Evolutionary conservation across 2,888 invertebrate genomes (phyloP), one percentile per base, ranked within the genome.

Genomic region (Coremacera marginata): DNA sequence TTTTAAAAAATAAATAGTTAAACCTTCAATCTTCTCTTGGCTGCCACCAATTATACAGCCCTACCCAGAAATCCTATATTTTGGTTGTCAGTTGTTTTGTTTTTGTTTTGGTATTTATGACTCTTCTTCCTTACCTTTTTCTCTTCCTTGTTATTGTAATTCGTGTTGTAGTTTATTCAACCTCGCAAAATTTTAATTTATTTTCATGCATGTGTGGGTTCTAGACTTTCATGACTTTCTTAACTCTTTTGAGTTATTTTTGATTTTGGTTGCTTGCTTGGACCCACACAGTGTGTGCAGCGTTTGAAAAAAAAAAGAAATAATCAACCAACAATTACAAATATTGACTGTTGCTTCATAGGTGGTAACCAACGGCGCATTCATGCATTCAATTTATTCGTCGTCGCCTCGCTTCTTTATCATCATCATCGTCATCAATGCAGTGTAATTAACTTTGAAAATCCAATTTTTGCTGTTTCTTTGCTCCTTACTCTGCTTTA

Each of bases 1-100:
- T 57, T 57, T 9, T 60, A 60, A 60, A 60, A 44, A 27, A 60
- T 60, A 11, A 27, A 27, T 27, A 11, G 37, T 11, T 2, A 14
- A 25, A 44, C 49, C 57, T 55, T 49, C n/a, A 22, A 31, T 31
- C 19, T 55, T 49, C 1, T 52, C 16, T 37, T 71, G 57, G 22
- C 44, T 67, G n/a, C 27, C 22, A 70, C 16, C 75, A 76, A 76
- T 76, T 76, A 76, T 70, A 51, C 60, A 16, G 70, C 75, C 75
- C 62, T 68, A 70, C 75, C 75, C 70, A 44, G 19, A 62, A 52
- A 60, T 76, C 63, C 51, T 71, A 34, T 70, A 62, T n/a, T 55
- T 22, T 67, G 27, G 37, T 31, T 51, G 22, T 75, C 34, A 14
- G 19, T 37, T 31, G 25, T 25, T 0, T 60, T 55, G 19, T 25